Evolutionary conservation across 2,888 invertebrate species (phyloP).

Genomic region (Xestia sexstrigata): DNA sequence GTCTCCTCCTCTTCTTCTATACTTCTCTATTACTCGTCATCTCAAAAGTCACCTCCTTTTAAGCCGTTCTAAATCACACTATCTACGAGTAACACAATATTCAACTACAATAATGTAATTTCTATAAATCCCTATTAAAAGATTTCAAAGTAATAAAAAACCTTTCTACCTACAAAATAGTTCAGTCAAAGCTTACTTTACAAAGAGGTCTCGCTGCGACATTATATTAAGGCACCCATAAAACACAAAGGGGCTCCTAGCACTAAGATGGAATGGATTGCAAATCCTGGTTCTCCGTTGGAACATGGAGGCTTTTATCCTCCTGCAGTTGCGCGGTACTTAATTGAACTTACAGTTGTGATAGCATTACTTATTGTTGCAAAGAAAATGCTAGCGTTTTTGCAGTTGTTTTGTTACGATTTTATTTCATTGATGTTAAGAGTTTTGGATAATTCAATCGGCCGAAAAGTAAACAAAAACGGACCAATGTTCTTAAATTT

Average conservation of each 20-base stretch:
- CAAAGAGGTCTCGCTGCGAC: conserved; percentile 13
- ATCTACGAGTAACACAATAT: background rate
- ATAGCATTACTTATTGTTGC: conserved; percentile 20
- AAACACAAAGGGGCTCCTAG: conserved; percentile 44
- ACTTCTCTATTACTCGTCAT: no score
- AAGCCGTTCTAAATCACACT: no score
- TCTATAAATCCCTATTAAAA: background rate
- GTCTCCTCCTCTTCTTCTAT: no score
- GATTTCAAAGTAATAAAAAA: background rate
- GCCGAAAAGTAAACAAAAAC: no score
- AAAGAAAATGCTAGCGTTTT: background rate
- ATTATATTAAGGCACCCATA: conserved; percentile 43
- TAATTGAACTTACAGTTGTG: conserved; percentile 40
- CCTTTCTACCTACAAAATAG: background rate
- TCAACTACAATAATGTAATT: background rate
- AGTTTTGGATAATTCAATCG: background rate
- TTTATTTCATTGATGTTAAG: background rate
- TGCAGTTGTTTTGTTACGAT: background rate
- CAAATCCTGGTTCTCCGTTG: conserved; percentile 39
- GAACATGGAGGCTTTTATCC: conserved; percentile 37
- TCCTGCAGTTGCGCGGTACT: conserved; percentile 2
- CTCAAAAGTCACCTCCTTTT: no score
- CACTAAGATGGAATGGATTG: conserved; percentile 53
- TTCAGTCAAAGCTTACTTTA: conserved; percentile 22
- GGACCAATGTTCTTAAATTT: no score